Percentiles rank a stretch among this genome's conserved stretches.
phyloP scores from a whole-genome alignment of 1,140 invertebrate genomes.

The Drosophila triauraria region DNA sequence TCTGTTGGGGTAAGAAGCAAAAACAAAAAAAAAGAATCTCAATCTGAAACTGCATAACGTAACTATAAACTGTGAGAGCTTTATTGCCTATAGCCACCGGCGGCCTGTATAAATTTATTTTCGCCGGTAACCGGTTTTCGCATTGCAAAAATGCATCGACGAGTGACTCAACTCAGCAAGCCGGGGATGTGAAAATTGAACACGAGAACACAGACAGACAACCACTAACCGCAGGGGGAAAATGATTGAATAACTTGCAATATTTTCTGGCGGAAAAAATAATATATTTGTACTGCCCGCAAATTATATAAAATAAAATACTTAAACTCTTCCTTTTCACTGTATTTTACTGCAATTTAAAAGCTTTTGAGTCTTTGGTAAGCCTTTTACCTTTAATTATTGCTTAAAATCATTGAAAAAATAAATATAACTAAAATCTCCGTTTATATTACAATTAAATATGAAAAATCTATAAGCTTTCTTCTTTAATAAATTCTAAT shows the following conservation, averaged over 20 bases:
- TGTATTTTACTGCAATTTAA: constrained; percentile 3
- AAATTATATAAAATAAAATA: background rate
- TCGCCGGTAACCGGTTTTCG: constrained; percentile 79
- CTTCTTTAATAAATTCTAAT: background rate
- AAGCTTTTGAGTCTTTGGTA: background rate
- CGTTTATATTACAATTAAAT: too few species aligned
- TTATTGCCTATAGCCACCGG: constrained; percentile 13
- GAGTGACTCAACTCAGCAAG: constrained; percentile 36
- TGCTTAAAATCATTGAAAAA: background rate
- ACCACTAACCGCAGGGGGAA: background rate
- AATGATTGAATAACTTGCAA: background rate
- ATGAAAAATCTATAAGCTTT: too few species aligned
- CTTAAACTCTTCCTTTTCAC: too few species aligned
- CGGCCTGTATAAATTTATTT: constrained; percentile 35
- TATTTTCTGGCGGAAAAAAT: background rate
- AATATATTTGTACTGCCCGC: background rate
- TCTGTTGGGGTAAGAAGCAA: background rate
- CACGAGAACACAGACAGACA: constrained; percentile 1
- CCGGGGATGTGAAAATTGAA: constrained; percentile 23
- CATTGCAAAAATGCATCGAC: constrained; percentile 59
- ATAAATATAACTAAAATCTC: background rate
- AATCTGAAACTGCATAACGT: constrained; percentile 55
- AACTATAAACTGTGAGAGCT: constrained; percentile 47
- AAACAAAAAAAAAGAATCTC: constrained; percentile 32
- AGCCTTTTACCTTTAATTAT: too few species aligned